phyloP scores from a whole-genome alignment of 2,888 invertebrate species.

The Trichopoda pennipes region DNA sequence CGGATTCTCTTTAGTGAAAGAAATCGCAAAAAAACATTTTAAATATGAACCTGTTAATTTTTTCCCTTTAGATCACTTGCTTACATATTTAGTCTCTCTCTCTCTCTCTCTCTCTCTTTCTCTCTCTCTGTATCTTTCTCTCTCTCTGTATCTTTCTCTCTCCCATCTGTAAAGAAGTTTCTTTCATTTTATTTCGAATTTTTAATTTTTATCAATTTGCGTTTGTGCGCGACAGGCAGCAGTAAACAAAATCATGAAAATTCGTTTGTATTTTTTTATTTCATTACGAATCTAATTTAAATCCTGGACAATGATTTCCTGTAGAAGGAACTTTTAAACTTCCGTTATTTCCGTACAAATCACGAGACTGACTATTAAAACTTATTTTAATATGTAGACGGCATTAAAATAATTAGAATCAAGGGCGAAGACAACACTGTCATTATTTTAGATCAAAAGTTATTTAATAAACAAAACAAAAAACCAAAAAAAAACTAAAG shows the following conservation, averaged over 20 bases:
- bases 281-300: slow-evolving; percentile 76
- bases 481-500: slow-evolving; percentile 21
- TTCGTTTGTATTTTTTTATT: slow-evolving; percentile 28
- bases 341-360: slow-evolving; percentile 77
- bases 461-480: slow-evolving; percentile 29
- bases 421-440: slow-evolving; percentile 53
- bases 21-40: too few relatives aligned
- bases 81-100: too few relatives aligned
- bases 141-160: neutral
- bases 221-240: neutral
- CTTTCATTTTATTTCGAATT: neutral
- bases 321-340: slow-evolving; percentile 74
- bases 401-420: slow-evolving; percentile 61
- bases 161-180: neutral
- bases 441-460: slow-evolving; percentile 59
- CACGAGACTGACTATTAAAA: slow-evolving; percentile 73
- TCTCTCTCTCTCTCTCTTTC: too few relatives aligned
- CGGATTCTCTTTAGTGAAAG: too few relatives aligned
- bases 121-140: too few relatives aligned
- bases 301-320: slow-evolving; percentile 78
- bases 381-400: slow-evolving; percentile 62
- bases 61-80: too few relatives aligned
- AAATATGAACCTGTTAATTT: too few relatives aligned
- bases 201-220: slow-evolving; percentile 4
- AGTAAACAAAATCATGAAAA: slow-evolving; percentile 8